Base-by-base conservation (phyloP, 1,140 invertebrate genomes). In the Teleopsis dalmanni region DNA sequence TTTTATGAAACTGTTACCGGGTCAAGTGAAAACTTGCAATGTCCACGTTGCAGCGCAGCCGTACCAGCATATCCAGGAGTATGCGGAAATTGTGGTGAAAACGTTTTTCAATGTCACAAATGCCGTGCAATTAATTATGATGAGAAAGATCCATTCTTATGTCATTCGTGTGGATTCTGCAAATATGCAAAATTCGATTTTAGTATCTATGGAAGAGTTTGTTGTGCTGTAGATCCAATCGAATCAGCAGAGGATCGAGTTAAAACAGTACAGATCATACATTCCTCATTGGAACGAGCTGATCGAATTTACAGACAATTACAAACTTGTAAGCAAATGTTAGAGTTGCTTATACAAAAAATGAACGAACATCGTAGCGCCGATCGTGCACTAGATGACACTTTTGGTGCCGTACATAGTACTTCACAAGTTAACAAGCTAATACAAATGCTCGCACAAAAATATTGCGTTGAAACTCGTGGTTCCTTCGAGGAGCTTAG, bases 181-280 rank as follows among this genome's bases (percentile, higher is more conserved):
- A 98, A 98, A 74, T 98, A 98, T 73, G 95, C 95, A n/a, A 97
- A 98, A 72, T 97, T 99, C 71, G 95, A 98, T 73, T 95, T 89
- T 64, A 92, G 88, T 9, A 75, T 98, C 38, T 87, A 86, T 4
- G 92, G 87, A 2, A 81, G 89, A 33, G 85, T 91, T 1, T 95
- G 91, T 62, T 95, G 91, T 73, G 92, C 92, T 18, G 93, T 97
- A 1, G 94, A 98, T 76, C 91, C 91, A 0, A 96, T 98, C 34
- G 94, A 98, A 63, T 95, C 85, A 63, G 94, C 98, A 62, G 94
- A 98, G 57, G 95, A 98, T 72, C 78, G 95, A 1, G 93, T 93
- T 62, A 95, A 96, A 75, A 95, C 93, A 10, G 87, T 97, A 5
- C 81, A 83, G 3, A 86, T 84, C 9, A 95, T 98, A 50, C 95